Conservation (phyloP, 2,888 invertebrate genomes). For the Dimorphilus gyrociliatus region DNA sequence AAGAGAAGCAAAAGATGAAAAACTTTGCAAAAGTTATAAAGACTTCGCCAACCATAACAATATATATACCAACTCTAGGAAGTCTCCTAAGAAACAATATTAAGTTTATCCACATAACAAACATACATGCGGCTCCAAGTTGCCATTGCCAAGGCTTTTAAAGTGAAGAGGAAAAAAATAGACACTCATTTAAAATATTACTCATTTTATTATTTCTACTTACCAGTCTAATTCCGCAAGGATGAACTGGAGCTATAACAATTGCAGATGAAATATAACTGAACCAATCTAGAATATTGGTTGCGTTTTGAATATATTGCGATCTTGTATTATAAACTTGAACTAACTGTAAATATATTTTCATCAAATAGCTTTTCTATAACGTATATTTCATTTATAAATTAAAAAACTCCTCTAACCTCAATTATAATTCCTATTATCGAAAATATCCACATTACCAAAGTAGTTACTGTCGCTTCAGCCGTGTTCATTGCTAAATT, state of each 20-base stretch:
- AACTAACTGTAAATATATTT: constrained; percentile 1
- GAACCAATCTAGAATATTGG: no score
- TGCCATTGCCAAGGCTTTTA: no score
- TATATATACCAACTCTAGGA: constrained; percentile 74
- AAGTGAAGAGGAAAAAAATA: no score
- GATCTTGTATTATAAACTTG: constrained; percentile 2
- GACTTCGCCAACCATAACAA: constrained; percentile 75
- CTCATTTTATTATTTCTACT: not conserved
- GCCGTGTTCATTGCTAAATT: not conserved
- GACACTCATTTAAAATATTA: not conserved
- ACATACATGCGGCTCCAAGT: no score
- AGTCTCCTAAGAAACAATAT: no score
- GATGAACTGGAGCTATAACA: no score
- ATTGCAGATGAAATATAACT: no score
- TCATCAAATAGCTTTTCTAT: not conserved
- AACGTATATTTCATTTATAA: not conserved
- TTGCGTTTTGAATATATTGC: constrained; percentile 3
- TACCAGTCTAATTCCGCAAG: no score
- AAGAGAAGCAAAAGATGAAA: constrained; percentile 60
- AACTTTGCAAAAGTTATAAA: constrained; percentile 60
- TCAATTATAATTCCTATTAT: constrained; percentile 3
- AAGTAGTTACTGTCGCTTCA: not conserved
- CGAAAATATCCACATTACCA: constrained; percentile 5
- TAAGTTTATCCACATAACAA: no score
- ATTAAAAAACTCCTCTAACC: constrained; percentile 3